These are phyloP conservation scores for Lordiphosa stackelbergi DNA, from an alignment of 1,140 invertebrate species.

Conservation along the genomic window DNA sequence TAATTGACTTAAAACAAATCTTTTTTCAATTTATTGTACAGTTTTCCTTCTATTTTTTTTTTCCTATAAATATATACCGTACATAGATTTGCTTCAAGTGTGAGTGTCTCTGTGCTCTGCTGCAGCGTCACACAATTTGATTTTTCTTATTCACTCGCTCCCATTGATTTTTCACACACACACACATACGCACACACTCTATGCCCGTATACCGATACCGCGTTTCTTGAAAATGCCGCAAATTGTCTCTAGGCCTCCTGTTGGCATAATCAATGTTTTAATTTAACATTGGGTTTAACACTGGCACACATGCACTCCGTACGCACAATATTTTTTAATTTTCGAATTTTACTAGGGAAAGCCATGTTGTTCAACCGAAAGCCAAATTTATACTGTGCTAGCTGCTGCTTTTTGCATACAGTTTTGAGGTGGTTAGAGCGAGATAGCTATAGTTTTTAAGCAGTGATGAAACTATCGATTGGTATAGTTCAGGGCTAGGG, in stretches of 20 bases:
- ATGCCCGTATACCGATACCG: neutral
- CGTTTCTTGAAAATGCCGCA: no score
- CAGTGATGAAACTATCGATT: no score
- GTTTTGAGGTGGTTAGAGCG: slow-evolving; percentile 24
- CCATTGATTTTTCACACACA: slow-evolving; percentile 54
- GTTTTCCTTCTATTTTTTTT: neutral
- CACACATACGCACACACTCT: slow-evolving; percentile 26
- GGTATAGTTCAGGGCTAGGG: neutral
- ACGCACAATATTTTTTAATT: slow-evolving; percentile 75
- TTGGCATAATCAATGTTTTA: slow-evolving; percentile 58
- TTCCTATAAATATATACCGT: slow-evolving; percentile 17
- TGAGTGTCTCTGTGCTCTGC: slow-evolving; percentile 15
- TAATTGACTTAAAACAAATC: slow-evolving; percentile 44
- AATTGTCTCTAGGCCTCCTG: slow-evolving; percentile 22
- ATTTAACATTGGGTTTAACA: slow-evolving; percentile 74
- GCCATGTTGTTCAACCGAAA: slow-evolving; percentile 72
- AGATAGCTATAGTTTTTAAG: slow-evolving; percentile 2
- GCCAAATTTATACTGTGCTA: slow-evolving; percentile 61
- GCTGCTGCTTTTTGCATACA: slow-evolving; percentile 32
- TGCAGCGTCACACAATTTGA: slow-evolving; percentile 34
- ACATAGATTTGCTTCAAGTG: slow-evolving; percentile 23
- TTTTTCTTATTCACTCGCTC: slow-evolving; percentile 58
- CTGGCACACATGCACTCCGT: slow-evolving; percentile 64
- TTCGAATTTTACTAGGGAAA: slow-evolving; percentile 81
- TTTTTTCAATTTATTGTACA: slow-evolving; percentile 19